Conservation (phyloP, 2,113 vertebrate genomes). For the Sturnira hondurensis region DNA sequence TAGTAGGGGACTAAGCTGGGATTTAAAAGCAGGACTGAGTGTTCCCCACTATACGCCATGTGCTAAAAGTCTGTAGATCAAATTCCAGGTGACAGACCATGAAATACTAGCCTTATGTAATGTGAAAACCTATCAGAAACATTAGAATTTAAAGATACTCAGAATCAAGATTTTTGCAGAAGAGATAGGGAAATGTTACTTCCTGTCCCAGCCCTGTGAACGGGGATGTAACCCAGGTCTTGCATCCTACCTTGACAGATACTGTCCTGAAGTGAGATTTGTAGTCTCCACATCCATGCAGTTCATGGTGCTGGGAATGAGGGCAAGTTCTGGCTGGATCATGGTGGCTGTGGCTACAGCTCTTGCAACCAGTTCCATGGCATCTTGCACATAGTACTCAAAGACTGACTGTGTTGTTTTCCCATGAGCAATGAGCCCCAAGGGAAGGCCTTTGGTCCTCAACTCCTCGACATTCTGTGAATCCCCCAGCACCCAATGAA, state of each 20-base stretch:
- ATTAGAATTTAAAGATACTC: neutral
- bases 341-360: conserved; percentile 91
- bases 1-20: neutral
- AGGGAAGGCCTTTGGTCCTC: conserved; percentile 91
- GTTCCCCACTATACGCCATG: neutral
- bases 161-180: conserved; percentile 1
- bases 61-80: neutral
- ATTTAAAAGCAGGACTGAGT: neutral
- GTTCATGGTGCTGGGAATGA: conserved; percentile 94
- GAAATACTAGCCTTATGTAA: neutral
- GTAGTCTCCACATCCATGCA: conserved; percentile 89
- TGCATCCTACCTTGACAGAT: conserved; percentile 91
- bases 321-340: conserved; percentile 89
- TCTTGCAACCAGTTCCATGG: conserved; percentile 91
- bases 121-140: neutral
- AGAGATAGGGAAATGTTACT: neutral
- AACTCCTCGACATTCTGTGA: conserved; percentile 94
- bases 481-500: conserved; percentile 96
- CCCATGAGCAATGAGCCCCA: conserved; percentile 94
- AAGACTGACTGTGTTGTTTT: conserved; percentile 89
- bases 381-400: conserved; percentile 94
- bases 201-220: neutral
- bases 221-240: neutral
- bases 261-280: conserved; percentile 92
- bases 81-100: neutral